Percentiles rank a stretch among this genome's conserved stretches.
Conservation (phyloP, 1,140 invertebrate genomes). For the Philaenus spumarius region DNA sequence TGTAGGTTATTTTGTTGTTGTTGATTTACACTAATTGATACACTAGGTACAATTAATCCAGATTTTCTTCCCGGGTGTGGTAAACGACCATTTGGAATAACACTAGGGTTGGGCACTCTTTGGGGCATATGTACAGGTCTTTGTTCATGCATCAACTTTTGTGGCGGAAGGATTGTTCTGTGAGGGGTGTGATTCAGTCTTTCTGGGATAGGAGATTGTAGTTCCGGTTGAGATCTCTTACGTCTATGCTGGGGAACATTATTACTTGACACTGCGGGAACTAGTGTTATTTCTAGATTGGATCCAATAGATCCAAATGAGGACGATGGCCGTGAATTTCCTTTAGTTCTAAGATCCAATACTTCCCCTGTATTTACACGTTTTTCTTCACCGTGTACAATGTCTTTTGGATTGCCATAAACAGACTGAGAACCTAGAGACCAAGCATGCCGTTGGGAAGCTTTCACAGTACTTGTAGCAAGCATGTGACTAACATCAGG, state of each 20-base stretch:
- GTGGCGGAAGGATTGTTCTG: not conserved
- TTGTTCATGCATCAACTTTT: not conserved
- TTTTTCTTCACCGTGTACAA: conserved; percentile 42
- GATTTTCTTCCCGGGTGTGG: too few relatives aligned
- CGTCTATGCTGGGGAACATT: too few relatives aligned
- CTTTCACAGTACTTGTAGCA: conserved; percentile 18
- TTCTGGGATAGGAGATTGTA: not conserved
- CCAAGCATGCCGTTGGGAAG: conserved; percentile 1
- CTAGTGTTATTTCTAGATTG: conserved; percentile 54
- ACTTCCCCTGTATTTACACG: conserved; percentile 34
- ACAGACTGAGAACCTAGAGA: conserved; percentile 49
- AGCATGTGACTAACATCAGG: conserved; percentile 44
- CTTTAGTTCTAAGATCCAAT: conserved; percentile 28
- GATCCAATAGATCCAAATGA: conserved; percentile 40
- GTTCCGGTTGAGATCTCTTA: too few relatives aligned
- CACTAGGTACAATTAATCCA: not conserved
- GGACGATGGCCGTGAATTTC: conserved; percentile 21
- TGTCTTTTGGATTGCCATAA: conserved; percentile 63
- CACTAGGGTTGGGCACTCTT: too few relatives aligned
- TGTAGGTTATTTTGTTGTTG: not conserved
- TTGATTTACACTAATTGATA: conserved; percentile 8
- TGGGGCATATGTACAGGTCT: too few relatives aligned
- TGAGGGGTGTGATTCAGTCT: too few relatives aligned
- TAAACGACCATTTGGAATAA: too few relatives aligned
- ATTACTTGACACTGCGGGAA: conserved; percentile 31